Percentiles rank a stretch among this genome's conserved stretches.
Evolutionary conservation across 1,140 invertebrate species (phyloP).

Genomic region (Branchinecta lynchi): DNA sequence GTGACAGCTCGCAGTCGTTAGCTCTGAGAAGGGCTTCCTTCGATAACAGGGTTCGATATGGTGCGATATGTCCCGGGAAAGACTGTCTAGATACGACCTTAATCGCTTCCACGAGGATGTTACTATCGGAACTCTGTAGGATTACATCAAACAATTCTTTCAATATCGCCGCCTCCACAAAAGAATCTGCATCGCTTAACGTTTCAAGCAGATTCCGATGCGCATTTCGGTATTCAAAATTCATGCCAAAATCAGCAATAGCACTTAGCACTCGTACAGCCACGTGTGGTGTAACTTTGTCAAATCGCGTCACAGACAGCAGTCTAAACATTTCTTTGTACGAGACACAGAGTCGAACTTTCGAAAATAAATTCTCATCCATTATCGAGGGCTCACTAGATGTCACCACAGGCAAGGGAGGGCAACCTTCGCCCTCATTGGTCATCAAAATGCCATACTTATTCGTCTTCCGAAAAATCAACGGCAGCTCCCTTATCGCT

Average conservation of each 20-base stretch:
- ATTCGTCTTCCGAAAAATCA: conserved; percentile 42
- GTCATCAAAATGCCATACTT: conserved; percentile 23
- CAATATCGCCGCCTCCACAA: conserved; percentile 32
- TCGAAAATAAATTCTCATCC: conserved; percentile 29
- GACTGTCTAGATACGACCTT: conserved; percentile 31
- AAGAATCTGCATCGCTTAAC: conserved; percentile 27
- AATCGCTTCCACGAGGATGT: conserved; percentile 35
- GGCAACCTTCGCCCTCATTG: conserved; percentile 27
- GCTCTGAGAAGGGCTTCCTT: conserved; percentile 44
- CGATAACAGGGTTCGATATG: conserved; percentile 39
- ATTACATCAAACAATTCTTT: conserved; percentile 35
- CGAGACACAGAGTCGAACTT: conserved; percentile 29
- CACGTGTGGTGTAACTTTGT: conserved; percentile 37
- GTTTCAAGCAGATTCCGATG: conserved; percentile 20
- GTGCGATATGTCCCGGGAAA: conserved; percentile 32
- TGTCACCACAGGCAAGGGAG: conserved; percentile 24
- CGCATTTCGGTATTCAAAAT: conserved; percentile 28
- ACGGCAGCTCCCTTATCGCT: conserved; percentile 48
- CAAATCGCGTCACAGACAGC: conserved; percentile 33
- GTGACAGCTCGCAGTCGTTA: conserved; percentile 40
- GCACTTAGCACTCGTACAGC: conserved; percentile 36
- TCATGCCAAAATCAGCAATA: conserved; percentile 38
- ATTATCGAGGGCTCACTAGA: conserved; percentile 25
- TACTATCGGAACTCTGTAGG: conserved; percentile 29
- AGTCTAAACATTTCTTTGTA: conserved; percentile 29